phyloP scores from a whole-genome alignment of 35 echinoderm and acorn worm genomes.

The Hemicentrotus pulcherrimus region DNA sequence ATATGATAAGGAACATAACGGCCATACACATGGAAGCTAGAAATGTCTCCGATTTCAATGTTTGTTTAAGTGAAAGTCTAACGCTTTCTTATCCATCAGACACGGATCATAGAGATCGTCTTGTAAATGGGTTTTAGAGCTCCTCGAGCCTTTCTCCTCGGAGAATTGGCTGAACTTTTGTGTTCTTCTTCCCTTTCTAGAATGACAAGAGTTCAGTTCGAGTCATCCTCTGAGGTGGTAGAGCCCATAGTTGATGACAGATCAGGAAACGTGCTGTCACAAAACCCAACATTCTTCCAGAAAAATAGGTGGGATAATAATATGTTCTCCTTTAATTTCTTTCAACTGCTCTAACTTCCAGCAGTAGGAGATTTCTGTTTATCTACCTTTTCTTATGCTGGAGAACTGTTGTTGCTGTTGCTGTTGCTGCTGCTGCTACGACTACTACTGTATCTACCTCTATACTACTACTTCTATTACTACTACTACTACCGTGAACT shows the following conservation, averaged over 20 bases:
- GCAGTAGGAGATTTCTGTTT: not conserved
- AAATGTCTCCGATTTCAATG: not conserved
- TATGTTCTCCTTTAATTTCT: not conserved
- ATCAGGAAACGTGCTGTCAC: slow-evolving; percentile 8
- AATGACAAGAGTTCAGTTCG: not conserved
- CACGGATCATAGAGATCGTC: slow-evolving; percentile 8
- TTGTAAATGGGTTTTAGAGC: slow-evolving; percentile 12
- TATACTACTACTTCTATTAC: not conserved
- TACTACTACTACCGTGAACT: not conserved
- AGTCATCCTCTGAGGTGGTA: not conserved
- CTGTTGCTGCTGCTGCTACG: not conserved
- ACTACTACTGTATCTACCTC: not conserved
- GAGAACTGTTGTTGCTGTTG: not conserved
- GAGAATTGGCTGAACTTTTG: not conserved
- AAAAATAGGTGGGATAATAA: not conserved
- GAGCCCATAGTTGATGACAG: not conserved
- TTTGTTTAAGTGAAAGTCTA: not conserved
- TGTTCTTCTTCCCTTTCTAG: not conserved
- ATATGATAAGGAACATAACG: not conserved
- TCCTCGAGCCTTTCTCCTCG: not conserved
- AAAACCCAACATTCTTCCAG: not conserved
- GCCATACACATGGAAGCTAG: not conserved
- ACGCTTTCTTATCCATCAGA: not conserved
- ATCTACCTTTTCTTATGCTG: not conserved
- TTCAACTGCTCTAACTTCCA: not conserved